Evolutionary conservation across 2,113 vertebrate genomes (phyloP), one percentile per base, ranked within the genome.

Genomic region (Anolis carolinensis): DNA sequence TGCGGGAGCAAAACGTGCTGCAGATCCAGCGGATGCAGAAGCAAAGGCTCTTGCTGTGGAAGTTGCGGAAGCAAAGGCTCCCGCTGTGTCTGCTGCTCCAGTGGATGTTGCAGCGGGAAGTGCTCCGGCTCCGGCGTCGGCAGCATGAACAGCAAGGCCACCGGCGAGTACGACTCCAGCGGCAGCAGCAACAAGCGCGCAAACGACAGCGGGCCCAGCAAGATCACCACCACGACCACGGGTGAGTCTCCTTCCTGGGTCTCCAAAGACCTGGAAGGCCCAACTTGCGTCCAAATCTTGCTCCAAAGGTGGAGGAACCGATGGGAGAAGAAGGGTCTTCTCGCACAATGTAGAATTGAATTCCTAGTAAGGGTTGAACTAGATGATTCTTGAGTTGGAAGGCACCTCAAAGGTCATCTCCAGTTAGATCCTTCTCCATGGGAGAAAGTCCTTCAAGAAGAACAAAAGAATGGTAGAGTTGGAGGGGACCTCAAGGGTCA

Each of bases 1-100:
- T 77, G 83, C 2, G 83, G 83, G 0, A 85, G 83, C 83, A 85
- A 85, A 3, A 30, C 55, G 1, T 83, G 82, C 11, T 36, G 23
- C 0, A 63, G 74, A 9, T 68, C 83, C 2, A 44, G 1, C 0
- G 44, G 62, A 7, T 67, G 74, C 1, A 32, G 74, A 1, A 85
- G 83, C 63, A 85, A 70, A 1, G 21, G 3, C 1, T 55, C 74
- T 4, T 77, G 68, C 7, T 73, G 5, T 0, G 70, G 70, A 34
- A 32, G 84, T 3, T 85, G 20, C 7, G 84, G 84, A 7, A 85
- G 84, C 76, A 85, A 79, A 1, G 30, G 21, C 0, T 76, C 36
- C 11, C 63, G 82, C 0, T n/a, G n/a, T 0, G 83, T 2, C 39
- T 44, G 39, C 39, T 2, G 75, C 36, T 79, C 83, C 4, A 23